These are phyloP conservation scores for Diadophis punctatus DNA, from an alignment of 2,113 vertebrate genomes.

Conservation along the genomic window DNA sequence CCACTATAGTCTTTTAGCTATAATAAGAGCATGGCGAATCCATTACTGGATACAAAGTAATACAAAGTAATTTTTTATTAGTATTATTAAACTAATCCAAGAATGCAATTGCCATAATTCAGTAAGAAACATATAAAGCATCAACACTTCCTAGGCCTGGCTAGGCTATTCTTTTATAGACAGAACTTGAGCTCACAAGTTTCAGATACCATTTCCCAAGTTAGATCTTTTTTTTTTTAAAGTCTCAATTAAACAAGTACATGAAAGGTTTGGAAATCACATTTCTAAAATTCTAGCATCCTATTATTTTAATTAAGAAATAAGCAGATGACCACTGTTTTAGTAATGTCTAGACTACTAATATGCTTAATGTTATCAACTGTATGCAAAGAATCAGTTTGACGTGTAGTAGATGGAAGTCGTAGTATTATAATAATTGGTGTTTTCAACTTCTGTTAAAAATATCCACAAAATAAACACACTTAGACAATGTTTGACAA, in stretches of 20 bases:
- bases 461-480: background rate
- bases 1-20: background rate
- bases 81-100: background rate
- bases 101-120: background rate
- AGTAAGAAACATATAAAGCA: background rate
- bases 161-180: background rate
- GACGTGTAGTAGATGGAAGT: background rate
- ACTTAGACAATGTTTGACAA: background rate
- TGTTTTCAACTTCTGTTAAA: background rate
- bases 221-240: background rate
- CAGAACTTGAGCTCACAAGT: background rate
- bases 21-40: background rate
- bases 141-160: background rate
- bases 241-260: background rate
- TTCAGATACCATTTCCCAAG: background rate
- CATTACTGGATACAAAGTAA: background rate
- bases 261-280: background rate
- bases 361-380: background rate
- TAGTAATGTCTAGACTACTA: slow-evolving; percentile 26
- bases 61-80: background rate
- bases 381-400: background rate
- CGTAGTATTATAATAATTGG: background rate
- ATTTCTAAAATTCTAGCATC: background rate
- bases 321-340: background rate
- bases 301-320: background rate